Evolutionary conservation across 2,888 invertebrate genomes (phyloP).

Genomic region (Brachyopa scutellaris): DNA sequence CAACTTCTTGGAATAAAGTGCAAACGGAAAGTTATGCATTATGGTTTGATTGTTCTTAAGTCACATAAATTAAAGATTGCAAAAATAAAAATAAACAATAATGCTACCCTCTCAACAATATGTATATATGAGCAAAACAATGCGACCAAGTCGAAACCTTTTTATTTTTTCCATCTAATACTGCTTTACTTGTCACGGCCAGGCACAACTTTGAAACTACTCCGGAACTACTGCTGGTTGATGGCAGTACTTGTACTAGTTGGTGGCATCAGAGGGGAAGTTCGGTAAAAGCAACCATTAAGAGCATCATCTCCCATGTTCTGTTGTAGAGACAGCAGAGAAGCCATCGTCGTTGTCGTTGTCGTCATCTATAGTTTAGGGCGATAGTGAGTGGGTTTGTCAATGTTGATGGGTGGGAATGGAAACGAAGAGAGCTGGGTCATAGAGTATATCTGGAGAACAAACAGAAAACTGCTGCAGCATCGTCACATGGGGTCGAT

Average conservation of each 20-base stretch:
- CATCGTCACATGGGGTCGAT: constrained; percentile 34
- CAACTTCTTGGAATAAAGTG: no score
- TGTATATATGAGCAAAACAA: no score
- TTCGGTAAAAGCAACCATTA: constrained; percentile 60
- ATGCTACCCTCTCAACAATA: no score
- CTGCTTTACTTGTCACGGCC: constrained; percentile 43
- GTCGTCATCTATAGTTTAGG: constrained; percentile 32
- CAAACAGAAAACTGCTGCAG: constrained; percentile 44
- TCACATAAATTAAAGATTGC: no score
- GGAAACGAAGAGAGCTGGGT: constrained; percentile 15
- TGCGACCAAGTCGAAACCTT: no score
- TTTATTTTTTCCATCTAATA: constrained; percentile 15
- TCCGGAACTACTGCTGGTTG: constrained; percentile 41
- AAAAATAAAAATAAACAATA: no score
- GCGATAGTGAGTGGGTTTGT: constrained; percentile 52
- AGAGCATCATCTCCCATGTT: constrained; percentile 72
- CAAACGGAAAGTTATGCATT: no score
- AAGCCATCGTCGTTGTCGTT: constrained; percentile 9
- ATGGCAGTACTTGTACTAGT: constrained; percentile 34
- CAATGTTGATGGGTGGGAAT: constrained; percentile 27
- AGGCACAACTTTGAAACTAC: constrained; percentile 59
- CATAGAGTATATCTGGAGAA: constrained; percentile 41
- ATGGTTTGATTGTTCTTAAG: no score
- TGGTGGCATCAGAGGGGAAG: constrained; percentile 6
- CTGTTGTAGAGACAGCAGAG: constrained; percentile 50